These are phyloP conservation scores for Scolanthus callimorphus DNA, from an alignment of 92 coral and sea anemone genomes.

Conservation along the genomic window DNA sequence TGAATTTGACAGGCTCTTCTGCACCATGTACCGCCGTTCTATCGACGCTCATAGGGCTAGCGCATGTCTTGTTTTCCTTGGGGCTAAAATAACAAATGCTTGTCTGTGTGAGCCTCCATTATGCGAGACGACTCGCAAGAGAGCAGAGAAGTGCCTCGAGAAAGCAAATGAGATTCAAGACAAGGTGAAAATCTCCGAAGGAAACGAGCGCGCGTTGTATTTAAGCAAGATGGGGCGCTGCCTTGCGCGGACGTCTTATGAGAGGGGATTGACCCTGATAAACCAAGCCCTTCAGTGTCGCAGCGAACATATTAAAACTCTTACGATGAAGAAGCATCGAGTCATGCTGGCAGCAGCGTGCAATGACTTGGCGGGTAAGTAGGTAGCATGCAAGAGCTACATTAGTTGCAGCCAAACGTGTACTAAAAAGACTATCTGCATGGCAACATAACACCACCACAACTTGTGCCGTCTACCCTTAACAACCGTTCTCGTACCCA, in stretches of 20 bases:
- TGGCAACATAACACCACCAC: too few species aligned
- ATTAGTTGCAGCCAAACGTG: too few species aligned
- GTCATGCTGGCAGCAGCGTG: constrained; percentile 48
- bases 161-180: constrained; percentile 9
- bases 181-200: not conserved
- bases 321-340: not conserved
- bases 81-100: constrained; percentile 26
- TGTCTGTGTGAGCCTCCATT: constrained; percentile 31
- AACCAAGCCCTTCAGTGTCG: too few species aligned
- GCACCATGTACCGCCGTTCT: constrained; percentile 23
- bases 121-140: not conserved
- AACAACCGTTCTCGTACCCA: too few species aligned
- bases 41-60: constrained; percentile 10
- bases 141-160: constrained; percentile 16
- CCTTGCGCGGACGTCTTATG: too few species aligned
- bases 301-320: not conserved
- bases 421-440: too few species aligned
- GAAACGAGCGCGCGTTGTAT: constrained; percentile 24
- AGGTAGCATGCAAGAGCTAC: too few species aligned
- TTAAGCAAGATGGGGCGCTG: constrained; percentile 43
- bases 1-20: constrained; percentile 33
- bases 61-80: constrained; percentile 41
- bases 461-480: too few species aligned
- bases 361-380: constrained; percentile 56
- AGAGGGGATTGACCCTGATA: too few species aligned